Evolutionary conservation across 2,797 vertebrate genomes (phyloP).

Genomic region (Danio kyathit): DNA sequence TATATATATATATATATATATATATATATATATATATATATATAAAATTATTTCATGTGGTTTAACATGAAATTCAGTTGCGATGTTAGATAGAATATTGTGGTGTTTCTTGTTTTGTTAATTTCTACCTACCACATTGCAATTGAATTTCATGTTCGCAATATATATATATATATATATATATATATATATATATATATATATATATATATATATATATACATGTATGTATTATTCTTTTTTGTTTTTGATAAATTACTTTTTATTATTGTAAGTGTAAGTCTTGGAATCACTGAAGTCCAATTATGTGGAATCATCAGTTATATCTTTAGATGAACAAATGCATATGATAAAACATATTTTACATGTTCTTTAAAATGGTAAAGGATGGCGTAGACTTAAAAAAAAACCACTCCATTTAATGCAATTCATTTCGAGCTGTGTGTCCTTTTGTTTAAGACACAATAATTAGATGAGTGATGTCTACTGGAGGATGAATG

Average conservation of each 20-base stretch:
- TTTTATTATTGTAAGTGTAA: background rate
- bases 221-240: background rate
- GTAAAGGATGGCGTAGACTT: background rate
- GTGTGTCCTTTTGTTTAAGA: constrained; percentile 50
- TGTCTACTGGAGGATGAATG: constrained; percentile 58
- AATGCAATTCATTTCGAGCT: constrained; percentile 46
- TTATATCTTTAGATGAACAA: too few species aligned
- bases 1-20: too few species aligned
- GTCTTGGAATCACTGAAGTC: background rate
- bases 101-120: too few species aligned
- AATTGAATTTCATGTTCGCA: too few species aligned
- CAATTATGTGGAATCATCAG: background rate
- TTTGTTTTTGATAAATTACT: background rate
- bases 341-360: background rate
- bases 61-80: too few species aligned
- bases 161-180: too few species aligned
- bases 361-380: background rate
- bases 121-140: too few species aligned
- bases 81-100: too few species aligned
- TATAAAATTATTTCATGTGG: too few species aligned
- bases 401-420: background rate
- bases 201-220: too few species aligned
- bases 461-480: constrained; percentile 56
- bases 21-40: too few species aligned
- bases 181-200: too few species aligned